A percentile compares a stretch with the other conserved stretches of the same genome.
Conservation (phyloP, 53 echinoderm and acorn worm species). For the Stichopus horrens region DNA sequence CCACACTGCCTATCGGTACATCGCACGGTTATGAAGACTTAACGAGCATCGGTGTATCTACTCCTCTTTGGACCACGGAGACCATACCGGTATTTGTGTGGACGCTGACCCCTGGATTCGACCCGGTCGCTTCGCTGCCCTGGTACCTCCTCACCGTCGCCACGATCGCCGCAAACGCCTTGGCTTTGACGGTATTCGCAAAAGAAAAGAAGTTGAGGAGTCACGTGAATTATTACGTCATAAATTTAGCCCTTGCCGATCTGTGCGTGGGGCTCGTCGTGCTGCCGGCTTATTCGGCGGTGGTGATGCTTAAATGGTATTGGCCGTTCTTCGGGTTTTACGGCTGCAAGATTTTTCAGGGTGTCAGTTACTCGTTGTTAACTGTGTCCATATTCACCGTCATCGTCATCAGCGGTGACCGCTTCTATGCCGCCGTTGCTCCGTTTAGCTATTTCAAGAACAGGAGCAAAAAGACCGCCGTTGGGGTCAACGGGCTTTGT, state of each 20-base stretch:
- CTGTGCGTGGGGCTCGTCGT: conserved; percentile 33
- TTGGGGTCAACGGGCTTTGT: conserved; percentile 4
- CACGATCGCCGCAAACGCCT: conserved; percentile 3
- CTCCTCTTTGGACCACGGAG: neutral
- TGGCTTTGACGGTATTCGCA: neutral
- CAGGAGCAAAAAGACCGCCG: conserved; percentile 25
- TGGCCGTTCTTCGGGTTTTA: conserved; percentile 22
- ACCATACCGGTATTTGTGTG: neutral
- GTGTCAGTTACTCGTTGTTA: conserved; percentile 32
- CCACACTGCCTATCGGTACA: too few species aligned
- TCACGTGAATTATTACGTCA: conserved; percentile 40
- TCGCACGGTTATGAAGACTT: too few species aligned
- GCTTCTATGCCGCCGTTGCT: conserved; percentile 38
- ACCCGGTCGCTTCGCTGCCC: neutral
- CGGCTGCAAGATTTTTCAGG: conserved; percentile 33
- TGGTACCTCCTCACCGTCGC: conserved; percentile 8
- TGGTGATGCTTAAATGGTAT: conserved; percentile 12
- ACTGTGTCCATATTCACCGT: conserved; percentile 30
- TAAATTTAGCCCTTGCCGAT: conserved; percentile 50
- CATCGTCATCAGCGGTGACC: conserved; percentile 46
- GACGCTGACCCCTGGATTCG: neutral
- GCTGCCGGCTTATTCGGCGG: conserved; percentile 35
- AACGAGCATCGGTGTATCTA: neutral
- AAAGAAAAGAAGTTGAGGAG: conserved; percentile 39
- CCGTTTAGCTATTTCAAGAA: conserved; percentile 40